phyloP scores from a whole-genome alignment of 35 echinoderm and acorn worm genomes.

The Eucidaris tribuloides region DNA sequence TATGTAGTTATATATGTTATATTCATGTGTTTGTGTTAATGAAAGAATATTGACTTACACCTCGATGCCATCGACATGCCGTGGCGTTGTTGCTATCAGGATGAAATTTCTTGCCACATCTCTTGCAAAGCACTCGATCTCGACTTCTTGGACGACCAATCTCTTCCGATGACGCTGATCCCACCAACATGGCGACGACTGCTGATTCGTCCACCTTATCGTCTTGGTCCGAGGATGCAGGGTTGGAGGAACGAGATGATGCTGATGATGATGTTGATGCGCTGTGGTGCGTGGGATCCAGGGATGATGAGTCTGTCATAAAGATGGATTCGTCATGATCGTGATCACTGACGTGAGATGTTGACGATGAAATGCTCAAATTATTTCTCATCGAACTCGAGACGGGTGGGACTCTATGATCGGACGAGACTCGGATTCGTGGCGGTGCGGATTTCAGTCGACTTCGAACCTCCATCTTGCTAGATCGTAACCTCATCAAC shows the following conservation, averaged over 20 bases:
- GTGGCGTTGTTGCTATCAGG: background rate
- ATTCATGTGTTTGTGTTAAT: too few species aligned
- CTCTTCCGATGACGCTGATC: background rate
- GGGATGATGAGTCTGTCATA: background rate
- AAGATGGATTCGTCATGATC: background rate
- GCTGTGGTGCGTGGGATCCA: background rate
- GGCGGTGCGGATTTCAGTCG: slow-evolving; percentile 9
- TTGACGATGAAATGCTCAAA: background rate
- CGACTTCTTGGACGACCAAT: background rate
- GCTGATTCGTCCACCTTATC: background rate
- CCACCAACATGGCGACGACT: background rate
- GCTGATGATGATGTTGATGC: background rate
- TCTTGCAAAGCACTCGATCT: background rate
- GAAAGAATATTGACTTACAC: too few species aligned
- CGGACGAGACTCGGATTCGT: background rate
- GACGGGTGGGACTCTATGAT: too few species aligned
- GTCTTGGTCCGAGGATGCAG: background rate
- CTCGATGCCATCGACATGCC: slow-evolving; percentile 1
- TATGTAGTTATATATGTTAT: too few species aligned
- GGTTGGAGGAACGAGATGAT: background rate
- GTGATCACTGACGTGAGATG: background rate
- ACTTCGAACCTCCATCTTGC: background rate
- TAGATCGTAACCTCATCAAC: slow-evolving; percentile 2
- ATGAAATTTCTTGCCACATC: background rate
- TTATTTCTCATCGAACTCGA: background rate